These are phyloP conservation scores for Monoplex corrugatus DNA, from an alignment of 2,888 invertebrate genomes.

Conservation along the genomic window DNA sequence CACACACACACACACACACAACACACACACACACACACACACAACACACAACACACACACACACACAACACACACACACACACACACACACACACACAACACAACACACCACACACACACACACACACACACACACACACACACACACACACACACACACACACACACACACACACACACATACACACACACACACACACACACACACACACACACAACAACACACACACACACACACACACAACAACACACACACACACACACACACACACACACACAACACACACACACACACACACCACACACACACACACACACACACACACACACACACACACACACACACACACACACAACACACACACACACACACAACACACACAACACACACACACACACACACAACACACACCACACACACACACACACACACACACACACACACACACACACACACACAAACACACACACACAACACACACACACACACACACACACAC, in stretches of 20 bases:
- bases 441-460: not conserved
- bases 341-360: not conserved
- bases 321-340: not conserved
- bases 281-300: too few species aligned
- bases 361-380: conserved; percentile 16
- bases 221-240: too few species aligned
- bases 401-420: not conserved
- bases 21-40: not conserved
- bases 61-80: not conserved
- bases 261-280: too few species aligned
- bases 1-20: not conserved
- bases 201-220: too few species aligned
- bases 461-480: not conserved
- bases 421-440: not conserved
- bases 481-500: not conserved
- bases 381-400: not conserved
- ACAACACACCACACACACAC: not conserved
- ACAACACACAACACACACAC: too few species aligned
- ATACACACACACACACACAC: too few species aligned
- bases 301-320: not conserved
- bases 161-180: too few species aligned
- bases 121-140: not conserved
- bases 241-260: too few species aligned
- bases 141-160: too few species aligned
- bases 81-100: not conserved